A percentile compares a stretch with the other conserved stretches of the same genome.
These are phyloP conservation scores for Andinoacara biseriatus DNA, from an alignment of 2,113 vertebrate genomes.

Conservation along the genomic window DNA sequence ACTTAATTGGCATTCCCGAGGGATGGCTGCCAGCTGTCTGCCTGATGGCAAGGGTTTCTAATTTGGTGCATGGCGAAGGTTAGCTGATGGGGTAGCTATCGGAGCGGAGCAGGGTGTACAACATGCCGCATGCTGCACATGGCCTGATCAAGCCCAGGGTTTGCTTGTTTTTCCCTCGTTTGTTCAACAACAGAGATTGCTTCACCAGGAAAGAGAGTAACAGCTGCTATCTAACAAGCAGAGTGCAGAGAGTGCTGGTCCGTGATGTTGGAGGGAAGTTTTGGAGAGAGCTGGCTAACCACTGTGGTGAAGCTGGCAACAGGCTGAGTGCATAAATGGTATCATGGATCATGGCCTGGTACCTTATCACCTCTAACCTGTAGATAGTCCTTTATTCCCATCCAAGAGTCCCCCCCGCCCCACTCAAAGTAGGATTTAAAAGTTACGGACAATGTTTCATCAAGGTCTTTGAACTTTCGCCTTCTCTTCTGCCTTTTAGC, in stretches of 20 bases:
- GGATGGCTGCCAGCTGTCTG: slow-evolving; percentile 83
- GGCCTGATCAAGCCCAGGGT: slow-evolving; percentile 64
- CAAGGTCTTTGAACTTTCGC: background rate
- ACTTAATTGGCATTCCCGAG: slow-evolving; percentile 86
- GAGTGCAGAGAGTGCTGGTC: slow-evolving; percentile 49
- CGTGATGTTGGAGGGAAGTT: slow-evolving; percentile 24
- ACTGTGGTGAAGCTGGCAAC: slow-evolving; percentile 30
- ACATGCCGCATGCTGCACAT: slow-evolving; percentile 50
- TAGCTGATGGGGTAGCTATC: slow-evolving; percentile 73
- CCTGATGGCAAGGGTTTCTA: slow-evolving; percentile 82
- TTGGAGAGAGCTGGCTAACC: slow-evolving; percentile 42
- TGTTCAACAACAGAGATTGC: slow-evolving; percentile 65
- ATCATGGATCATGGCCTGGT: slow-evolving; percentile 9
- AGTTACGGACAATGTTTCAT: slow-evolving; percentile 36
- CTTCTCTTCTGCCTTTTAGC: slow-evolving; percentile 15
- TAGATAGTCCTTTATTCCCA: slow-evolving; percentile 1
- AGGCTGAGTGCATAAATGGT: background rate
- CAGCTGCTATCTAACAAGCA: slow-evolving; percentile 71
- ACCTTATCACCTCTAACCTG: slow-evolving; percentile 27
- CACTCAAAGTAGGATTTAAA: slow-evolving; percentile 36
- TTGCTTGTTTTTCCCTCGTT: slow-evolving; percentile 77
- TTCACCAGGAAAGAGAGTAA: slow-evolving; percentile 57
- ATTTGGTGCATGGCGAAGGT: slow-evolving; percentile 77
- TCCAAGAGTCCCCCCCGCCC: background rate
- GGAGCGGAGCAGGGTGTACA: slow-evolving; percentile 65